phyloP scores from a whole-genome alignment of 2,888 invertebrate species.

The Leucoma salicis region DNA sequence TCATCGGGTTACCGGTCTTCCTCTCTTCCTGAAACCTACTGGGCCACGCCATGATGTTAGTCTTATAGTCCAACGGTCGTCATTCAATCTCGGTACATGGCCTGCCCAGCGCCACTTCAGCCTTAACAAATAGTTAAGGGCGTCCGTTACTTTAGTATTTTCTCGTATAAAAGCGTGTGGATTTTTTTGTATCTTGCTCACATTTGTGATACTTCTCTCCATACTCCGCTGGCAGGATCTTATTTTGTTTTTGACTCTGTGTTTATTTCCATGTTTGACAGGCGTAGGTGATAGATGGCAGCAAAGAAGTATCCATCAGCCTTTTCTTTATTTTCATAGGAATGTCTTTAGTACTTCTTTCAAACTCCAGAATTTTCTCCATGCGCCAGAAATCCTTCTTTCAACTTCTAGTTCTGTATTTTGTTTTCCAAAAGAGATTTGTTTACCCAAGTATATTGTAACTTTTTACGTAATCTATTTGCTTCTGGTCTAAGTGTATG shows the following conservation, averaged over 20 bases:
- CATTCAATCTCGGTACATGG: too few relatives aligned
- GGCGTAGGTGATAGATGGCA: neutral
- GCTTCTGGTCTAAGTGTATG: neutral
- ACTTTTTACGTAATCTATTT: neutral
- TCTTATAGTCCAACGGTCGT: too few relatives aligned
- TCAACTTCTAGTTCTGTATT: neutral
- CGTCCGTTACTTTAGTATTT: too few relatives aligned
- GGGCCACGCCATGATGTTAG: too few relatives aligned
- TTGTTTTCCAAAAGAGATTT: conserved; percentile 2
- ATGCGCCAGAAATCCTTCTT: neutral
- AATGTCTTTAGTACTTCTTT: neutral
- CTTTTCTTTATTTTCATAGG: neutral
- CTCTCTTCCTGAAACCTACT: neutral
- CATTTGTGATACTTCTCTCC: too few relatives aligned
- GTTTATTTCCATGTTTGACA: conserved; percentile 5
- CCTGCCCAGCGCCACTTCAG: too few relatives aligned
- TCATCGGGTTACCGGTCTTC: neutral
- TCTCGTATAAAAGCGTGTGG: neutral
- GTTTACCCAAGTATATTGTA: conserved; percentile 8
- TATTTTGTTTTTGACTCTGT: neutral
- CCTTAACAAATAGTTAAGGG: too few relatives aligned
- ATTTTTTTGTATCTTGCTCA: conserved; percentile 1
- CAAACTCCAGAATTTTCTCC: conserved; percentile 1
- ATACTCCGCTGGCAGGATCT: neutral
- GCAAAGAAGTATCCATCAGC: neutral